Percentiles rank a stretch among this genome's conserved stretches.
Evolutionary conservation across 2,888 invertebrate genomes (phyloP).

Genomic region (Spisula subtruncata): DNA sequence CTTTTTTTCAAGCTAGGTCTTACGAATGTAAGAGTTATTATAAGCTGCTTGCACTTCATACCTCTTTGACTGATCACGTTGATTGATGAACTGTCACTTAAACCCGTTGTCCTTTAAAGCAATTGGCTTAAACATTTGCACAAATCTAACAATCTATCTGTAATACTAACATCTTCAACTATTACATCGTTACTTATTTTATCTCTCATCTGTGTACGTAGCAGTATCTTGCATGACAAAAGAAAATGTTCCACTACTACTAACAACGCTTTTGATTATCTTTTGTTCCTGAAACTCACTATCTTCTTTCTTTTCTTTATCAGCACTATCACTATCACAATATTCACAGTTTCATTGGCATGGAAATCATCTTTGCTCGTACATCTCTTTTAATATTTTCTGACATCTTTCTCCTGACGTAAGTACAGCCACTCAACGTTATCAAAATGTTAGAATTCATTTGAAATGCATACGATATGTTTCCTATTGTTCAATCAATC

Average conservation of each 20-base stretch:
- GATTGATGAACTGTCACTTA: not conserved
- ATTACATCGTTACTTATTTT: not conserved
- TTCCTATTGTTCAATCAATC: constrained; percentile 12
- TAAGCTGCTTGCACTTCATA: not conserved
- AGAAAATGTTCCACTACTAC: not conserved
- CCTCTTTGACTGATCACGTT: constrained; percentile 17
- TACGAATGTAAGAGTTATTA: constrained; percentile 16
- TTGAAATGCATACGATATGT: constrained; percentile 17
- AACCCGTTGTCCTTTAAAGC: not conserved
- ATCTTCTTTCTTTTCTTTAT: not conserved
- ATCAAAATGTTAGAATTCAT: not conserved
- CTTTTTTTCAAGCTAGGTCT: constrained; percentile 3
- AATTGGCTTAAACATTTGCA: constrained; percentile 17
- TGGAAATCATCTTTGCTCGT: not conserved
- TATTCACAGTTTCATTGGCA: constrained; percentile 11
- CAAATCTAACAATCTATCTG: constrained; percentile 1
- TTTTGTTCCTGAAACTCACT: not conserved
- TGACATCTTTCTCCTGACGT: not conserved
- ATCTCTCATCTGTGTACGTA: not conserved
- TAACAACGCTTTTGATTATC: not conserved
- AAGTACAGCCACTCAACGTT: not conserved
- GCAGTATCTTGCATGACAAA: constrained; percentile 1
- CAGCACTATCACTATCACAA: not conserved
- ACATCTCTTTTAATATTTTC: not conserved
- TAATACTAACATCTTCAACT: constrained; percentile 11